Conservation (phyloP, 2,113 vertebrate genomes). For the Theristicus caerulescens region DNA sequence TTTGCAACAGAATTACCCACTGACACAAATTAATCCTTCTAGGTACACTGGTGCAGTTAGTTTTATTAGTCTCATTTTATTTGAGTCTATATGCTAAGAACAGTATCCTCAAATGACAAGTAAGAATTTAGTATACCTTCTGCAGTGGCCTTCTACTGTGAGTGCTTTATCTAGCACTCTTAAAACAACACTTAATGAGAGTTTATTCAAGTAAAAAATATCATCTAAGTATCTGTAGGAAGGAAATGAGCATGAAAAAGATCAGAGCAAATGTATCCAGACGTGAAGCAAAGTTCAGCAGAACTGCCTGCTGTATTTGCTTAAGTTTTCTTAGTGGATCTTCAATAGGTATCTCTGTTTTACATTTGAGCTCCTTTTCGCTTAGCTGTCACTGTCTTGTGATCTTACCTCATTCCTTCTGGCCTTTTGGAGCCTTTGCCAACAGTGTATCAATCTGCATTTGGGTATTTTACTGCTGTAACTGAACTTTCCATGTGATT, state of each 20-base stretch:
- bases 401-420: neutral
- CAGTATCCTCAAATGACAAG: neutral
- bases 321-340: neutral
- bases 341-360: neutral
- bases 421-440: neutral
- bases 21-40: neutral
- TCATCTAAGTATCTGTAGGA: neutral
- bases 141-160: neutral
- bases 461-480: neutral
- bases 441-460: neutral
- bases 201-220: neutral
- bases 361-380: neutral
- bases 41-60: neutral
- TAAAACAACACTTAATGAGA: neutral
- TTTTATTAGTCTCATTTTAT: neutral
- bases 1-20: neutral
- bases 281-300: neutral
- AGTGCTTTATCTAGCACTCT: neutral
- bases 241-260: neutral
- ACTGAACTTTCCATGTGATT: neutral
- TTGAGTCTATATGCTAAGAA: neutral
- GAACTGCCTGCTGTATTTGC: neutral
- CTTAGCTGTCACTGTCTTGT: neutral
- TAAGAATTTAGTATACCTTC: neutral
- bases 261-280: neutral